phyloP scores from a whole-genome alignment of 2,888 invertebrate genomes.

The Noctua janthina region DNA sequence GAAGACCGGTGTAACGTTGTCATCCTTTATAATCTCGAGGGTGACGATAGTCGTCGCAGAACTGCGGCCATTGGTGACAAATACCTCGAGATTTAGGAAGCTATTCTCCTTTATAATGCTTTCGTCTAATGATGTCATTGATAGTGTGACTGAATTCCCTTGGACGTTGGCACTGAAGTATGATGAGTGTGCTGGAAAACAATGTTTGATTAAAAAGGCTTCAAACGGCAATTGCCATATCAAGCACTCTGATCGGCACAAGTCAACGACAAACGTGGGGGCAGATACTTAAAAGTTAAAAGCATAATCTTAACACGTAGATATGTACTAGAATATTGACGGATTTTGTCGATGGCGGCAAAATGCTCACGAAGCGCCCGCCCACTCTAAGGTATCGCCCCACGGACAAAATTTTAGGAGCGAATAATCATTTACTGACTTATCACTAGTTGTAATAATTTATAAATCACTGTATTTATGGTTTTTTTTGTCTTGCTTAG shows the following conservation, averaged over 20 bases:
- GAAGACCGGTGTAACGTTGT: conserved; percentile 79
- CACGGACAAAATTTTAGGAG: background rate
- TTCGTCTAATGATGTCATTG: conserved; percentile 72
- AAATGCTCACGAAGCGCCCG: background rate
- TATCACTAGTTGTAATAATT: background rate
- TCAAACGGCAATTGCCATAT: background rate
- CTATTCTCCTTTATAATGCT: conserved; percentile 75
- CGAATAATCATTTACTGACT: background rate
- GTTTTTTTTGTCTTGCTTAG: background rate
- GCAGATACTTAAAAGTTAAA: background rate
- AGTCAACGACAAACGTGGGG: background rate
- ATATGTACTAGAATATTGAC: background rate
- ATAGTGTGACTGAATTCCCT: conserved; percentile 73
- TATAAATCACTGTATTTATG: too few species aligned
- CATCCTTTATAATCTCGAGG: conserved; percentile 82
- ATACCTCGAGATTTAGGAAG: conserved; percentile 75
- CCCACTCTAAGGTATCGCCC: background rate
- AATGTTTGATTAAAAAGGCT: background rate
- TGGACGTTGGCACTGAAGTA: conserved; percentile 71
- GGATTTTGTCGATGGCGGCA: background rate
- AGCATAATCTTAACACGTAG: background rate
- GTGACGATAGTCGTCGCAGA: conserved; percentile 73
- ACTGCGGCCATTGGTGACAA: conserved; percentile 72
- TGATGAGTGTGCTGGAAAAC: conserved; percentile 69
- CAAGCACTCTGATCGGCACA: background rate